Conservation (phyloP, 2,113 vertebrate species). For the Tauraco erythrolophus region DNA sequence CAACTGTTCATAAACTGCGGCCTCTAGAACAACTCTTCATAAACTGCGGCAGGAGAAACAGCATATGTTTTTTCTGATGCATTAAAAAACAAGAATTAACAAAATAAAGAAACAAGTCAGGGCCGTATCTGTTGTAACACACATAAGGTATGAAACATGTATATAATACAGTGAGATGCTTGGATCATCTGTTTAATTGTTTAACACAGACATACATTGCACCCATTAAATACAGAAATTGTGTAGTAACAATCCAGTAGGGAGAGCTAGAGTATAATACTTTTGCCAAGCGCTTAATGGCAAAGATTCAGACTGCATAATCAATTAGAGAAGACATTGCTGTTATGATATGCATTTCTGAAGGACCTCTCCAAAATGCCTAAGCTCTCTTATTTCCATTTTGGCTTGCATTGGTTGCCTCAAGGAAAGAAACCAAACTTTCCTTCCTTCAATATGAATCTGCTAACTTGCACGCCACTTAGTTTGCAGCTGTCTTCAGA, state of each 20-base stretch:
- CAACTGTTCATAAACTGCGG: not conserved
- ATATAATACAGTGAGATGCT: not conserved
- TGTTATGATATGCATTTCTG: not conserved
- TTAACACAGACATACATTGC: not conserved
- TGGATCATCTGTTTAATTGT: not conserved
- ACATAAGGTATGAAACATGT: not conserved
- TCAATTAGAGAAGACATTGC: slow-evolving; percentile 34
- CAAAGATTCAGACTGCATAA: slow-evolving; percentile 40
- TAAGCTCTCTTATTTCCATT: not conserved
- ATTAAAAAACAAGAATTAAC: not conserved
- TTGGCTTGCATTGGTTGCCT: not conserved
- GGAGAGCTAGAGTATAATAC: slow-evolving; percentile 62
- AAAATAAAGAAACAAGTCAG: not conserved
- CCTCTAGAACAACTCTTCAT: not conserved
- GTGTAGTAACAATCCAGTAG: slow-evolving; percentile 67
- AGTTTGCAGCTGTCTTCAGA: not conserved
- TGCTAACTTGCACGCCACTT: not conserved
- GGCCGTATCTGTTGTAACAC: not conserved
- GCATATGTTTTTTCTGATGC: not conserved
- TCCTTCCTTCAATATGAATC: not conserved
- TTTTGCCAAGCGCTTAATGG: slow-evolving; percentile 39
- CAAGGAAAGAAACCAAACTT: not conserved
- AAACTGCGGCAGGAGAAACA: not conserved
- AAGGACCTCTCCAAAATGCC: not conserved
- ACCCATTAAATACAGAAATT: not conserved